Conservation (phyloP, 2,888 invertebrate genomes). For the Strigamia transsilvanica region DNA sequence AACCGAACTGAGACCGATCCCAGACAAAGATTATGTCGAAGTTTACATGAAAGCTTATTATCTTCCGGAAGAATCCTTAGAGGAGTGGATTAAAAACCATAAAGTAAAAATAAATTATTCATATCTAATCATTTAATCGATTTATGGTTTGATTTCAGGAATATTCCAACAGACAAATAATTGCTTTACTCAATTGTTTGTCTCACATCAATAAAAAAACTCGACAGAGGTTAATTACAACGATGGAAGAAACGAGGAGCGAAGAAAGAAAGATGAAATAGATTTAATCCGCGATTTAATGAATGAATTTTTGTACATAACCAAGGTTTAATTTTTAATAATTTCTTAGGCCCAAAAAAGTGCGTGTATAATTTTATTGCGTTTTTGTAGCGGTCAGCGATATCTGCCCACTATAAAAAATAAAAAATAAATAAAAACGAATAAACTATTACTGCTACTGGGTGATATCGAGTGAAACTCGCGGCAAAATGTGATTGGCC, state of each 20-base stretch:
- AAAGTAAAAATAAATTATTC: constrained; percentile 70
- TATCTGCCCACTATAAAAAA: not conserved
- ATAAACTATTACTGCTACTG: not conserved
- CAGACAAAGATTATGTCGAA: constrained; percentile 90
- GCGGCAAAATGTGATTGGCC: not conserved
- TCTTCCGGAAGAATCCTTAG: constrained; percentile 84
- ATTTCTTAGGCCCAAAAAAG: too few species aligned
- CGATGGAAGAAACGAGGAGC: constrained; percentile 22
- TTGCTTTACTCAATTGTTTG: constrained; percentile 11
- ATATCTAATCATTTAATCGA: not conserved
- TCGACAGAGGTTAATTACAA: constrained; percentile 7
- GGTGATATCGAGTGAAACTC: not conserved
- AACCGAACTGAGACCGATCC: constrained; percentile 74
- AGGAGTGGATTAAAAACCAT: constrained; percentile 87
- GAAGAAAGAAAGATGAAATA: constrained; percentile 27
- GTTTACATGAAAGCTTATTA: constrained; percentile 96
- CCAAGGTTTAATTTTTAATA: not conserved
- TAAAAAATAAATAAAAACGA: not conserved
- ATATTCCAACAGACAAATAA: constrained; percentile 22
- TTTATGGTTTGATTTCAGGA: not conserved
- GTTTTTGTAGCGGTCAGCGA: too few species aligned
- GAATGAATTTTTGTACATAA: not conserved
- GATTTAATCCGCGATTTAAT: not conserved
- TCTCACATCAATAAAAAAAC: constrained; percentile 26
- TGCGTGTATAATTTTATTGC: too few species aligned